Percentiles rank a stretch among this genome's conserved stretches.
These are phyloP conservation scores for Pammene aurita DNA, from an alignment of 2,888 invertebrate genomes.

Conservation along the genomic window DNA sequence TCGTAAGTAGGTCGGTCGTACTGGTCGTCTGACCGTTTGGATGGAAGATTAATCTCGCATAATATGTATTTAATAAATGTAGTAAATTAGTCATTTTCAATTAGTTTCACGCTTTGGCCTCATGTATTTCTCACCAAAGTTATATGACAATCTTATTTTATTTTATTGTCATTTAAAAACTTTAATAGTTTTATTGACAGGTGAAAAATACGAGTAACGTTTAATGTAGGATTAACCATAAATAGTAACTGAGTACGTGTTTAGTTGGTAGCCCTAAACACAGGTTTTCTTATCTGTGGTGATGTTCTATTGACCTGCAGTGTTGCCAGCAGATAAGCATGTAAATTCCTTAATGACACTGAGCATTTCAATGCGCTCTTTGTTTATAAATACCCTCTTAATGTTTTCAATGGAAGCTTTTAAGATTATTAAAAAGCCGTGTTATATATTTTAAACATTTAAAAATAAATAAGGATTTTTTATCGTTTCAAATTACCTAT, in stretches of 20 bases:
- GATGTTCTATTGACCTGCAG: slow-evolving; percentile 38
- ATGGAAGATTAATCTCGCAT: too few species aligned
- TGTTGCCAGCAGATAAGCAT: slow-evolving; percentile 35
- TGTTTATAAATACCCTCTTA: slow-evolving; percentile 16
- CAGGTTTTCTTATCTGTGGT: slow-evolving; percentile 24
- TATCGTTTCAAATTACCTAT: too few species aligned
- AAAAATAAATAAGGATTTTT: not conserved
- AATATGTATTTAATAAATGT: not conserved
- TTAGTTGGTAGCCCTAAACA: slow-evolving; percentile 18
- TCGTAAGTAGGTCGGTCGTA: too few species aligned
- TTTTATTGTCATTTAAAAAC: not conserved
- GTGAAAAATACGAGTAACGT: too few species aligned
- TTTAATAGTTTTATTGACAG: not conserved
- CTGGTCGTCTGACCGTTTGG: too few species aligned
- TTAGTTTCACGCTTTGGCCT: not conserved
- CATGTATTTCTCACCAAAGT: too few species aligned
- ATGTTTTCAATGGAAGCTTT: slow-evolving; percentile 1
- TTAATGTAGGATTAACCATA: too few species aligned
- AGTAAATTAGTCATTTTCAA: too few species aligned
- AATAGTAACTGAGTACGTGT: not conserved
- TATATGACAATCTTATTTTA: not conserved
- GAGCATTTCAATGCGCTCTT: slow-evolving; percentile 18
- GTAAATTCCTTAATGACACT: slow-evolving; percentile 32
- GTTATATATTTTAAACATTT: not conserved
- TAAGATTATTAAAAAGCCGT: slow-evolving; percentile 12